Evolutionary conservation across 2,888 invertebrate genomes (phyloP).

Genomic region (Philereme transversata): DNA sequence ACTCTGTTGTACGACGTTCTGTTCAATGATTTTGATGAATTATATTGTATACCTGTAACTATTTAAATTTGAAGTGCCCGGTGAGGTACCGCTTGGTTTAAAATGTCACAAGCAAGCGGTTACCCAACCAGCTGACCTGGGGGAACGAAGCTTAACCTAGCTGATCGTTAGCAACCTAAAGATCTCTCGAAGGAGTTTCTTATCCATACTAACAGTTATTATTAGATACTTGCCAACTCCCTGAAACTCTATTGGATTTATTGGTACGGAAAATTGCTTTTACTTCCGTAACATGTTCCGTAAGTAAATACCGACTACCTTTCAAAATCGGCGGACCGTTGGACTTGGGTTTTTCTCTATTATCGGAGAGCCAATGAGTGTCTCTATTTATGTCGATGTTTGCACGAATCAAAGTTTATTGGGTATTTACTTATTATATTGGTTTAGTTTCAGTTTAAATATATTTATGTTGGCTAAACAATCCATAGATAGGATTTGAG

Average conservation of each 20-base stretch:
- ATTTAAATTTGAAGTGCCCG: no score
- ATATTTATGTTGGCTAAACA: neutral
- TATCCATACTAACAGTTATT: neutral
- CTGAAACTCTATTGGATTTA: constrained; percentile 30
- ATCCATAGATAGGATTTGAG: no score
- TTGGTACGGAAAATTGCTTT: constrained; percentile 34
- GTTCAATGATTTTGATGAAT: no score
- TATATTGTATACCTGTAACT: no score
- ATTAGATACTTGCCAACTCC: constrained; percentile 3
- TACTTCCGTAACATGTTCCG: constrained; percentile 17
- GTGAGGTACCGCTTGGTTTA: no score
- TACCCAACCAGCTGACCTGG: no score
- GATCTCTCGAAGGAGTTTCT: neutral
- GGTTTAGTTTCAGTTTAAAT: neutral
- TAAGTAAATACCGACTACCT: constrained; percentile 10
- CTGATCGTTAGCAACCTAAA: neutral
- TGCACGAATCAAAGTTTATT: neutral
- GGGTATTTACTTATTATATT: neutral
- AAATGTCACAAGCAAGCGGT: no score
- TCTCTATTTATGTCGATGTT: neutral
- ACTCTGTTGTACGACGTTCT: no score
- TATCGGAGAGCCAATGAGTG: constrained; percentile 3
- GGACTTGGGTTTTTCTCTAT: constrained; percentile 4
- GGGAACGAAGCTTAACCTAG: neutral
- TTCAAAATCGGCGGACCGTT: constrained; percentile 6